These are phyloP conservation scores for Ophiodon elongatus DNA, from an alignment of 2,113 vertebrate species.

Conservation along the genomic window DNA sequence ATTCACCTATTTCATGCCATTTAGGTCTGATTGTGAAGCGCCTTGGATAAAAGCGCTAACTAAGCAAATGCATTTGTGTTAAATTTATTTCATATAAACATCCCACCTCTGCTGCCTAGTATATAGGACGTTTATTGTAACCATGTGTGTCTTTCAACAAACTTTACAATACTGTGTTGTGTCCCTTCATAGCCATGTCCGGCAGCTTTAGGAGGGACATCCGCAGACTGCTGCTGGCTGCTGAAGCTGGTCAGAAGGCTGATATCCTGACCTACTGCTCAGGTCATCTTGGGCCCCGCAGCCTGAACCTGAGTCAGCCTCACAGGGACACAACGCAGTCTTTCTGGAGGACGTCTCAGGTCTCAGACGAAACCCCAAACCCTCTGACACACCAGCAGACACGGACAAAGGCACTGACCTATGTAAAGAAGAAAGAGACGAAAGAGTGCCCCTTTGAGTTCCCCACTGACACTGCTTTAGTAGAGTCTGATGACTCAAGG, in stretches of 20 bases:
- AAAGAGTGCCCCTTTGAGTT: conserved; percentile 63
- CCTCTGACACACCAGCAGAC: conserved; percentile 2
- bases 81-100: background rate
- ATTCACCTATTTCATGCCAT: background rate
- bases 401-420: background rate
- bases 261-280: conserved; percentile 79
- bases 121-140: background rate
- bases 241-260: conserved; percentile 77
- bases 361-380: conserved; percentile 24
- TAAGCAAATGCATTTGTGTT: background rate
- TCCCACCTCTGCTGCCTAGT: background rate
- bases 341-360: conserved; percentile 63
- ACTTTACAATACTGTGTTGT: background rate
- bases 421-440: conserved; percentile 58
- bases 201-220: conserved; percentile 51
- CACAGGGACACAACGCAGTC: conserved; percentile 40
- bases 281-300: conserved; percentile 79
- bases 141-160: background rate
- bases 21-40: background rate
- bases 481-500: conserved; percentile 22
- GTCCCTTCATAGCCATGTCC: conserved; percentile 55
- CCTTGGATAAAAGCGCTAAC: background rate
- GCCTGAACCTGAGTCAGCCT: conserved; percentile 69
- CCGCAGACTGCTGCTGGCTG: conserved; percentile 65
- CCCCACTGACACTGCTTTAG: conserved; percentile 41